Conservation (phyloP, 2,888 invertebrate genomes). For the Silvanus unidentatus region DNA sequence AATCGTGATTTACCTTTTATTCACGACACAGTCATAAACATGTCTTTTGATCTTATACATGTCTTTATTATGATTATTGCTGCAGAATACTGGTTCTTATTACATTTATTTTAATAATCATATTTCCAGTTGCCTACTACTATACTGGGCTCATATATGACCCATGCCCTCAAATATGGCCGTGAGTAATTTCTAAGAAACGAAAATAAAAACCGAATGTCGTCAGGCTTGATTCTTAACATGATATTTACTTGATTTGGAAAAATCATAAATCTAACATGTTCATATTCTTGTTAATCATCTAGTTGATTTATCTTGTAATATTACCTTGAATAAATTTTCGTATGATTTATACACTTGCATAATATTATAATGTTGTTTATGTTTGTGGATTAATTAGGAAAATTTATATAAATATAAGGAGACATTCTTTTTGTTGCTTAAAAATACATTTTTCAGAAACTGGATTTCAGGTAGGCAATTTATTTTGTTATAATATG, state of each 20-base stretch:
- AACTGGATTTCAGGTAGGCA: too few species aligned
- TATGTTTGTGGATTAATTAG: too few species aligned
- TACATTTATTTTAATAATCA: conserved; percentile 26
- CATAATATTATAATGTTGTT: conserved; percentile 1
- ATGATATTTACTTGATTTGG: conserved; percentile 25
- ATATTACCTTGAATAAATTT: conserved; percentile 10
- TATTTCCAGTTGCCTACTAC: conserved; percentile 19
- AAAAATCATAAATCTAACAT: conserved; percentile 23
- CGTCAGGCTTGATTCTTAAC: conserved; percentile 25
- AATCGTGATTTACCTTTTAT: conserved; percentile 22
- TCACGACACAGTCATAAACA: conserved; percentile 22
- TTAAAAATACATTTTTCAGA: too few species aligned
- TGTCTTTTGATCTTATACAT: conserved; percentile 14
- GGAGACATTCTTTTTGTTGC: too few species aligned
- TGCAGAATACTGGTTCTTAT: conserved; percentile 25
- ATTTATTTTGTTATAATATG: too few species aligned
- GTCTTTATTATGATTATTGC: conserved; percentile 20
- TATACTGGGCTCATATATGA: conserved; percentile 17
- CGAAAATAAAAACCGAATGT: conserved; percentile 15
- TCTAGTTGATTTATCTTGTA: conserved; percentile 23
- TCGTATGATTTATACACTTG: conserved; percentile 1
- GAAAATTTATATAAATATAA: too few species aligned
- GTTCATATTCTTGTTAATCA: conserved; percentile 22
- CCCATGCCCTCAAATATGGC: conserved; percentile 25
- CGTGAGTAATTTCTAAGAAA: conserved; percentile 25